Conservation (phyloP, 2,888 invertebrate genomes). For the Dioctria rufipes region DNA sequence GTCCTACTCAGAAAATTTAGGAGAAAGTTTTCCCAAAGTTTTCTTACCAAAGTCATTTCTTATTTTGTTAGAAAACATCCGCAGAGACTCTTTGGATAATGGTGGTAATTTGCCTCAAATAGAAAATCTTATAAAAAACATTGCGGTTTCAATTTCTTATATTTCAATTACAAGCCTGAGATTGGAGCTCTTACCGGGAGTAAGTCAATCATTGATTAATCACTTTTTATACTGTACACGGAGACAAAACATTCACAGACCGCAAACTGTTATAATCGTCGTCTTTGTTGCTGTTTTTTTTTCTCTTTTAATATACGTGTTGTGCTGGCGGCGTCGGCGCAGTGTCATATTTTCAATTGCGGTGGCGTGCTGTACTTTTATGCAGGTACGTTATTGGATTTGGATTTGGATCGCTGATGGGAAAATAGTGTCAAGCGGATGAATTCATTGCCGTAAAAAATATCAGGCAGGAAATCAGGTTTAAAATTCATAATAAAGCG, state of each 20-base stretch:
- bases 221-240: not conserved
- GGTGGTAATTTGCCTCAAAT: too few relatives aligned
- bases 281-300: too few relatives aligned
- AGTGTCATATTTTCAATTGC: constrained; percentile 10
- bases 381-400: constrained; percentile 19
- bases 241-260: constrained; percentile 22
- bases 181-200: constrained; percentile 11
- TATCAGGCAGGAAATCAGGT: constrained; percentile 33
- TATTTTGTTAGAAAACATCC: too few relatives aligned
- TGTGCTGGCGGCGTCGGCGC: not conserved
- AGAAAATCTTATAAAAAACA: too few relatives aligned
- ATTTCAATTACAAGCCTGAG: not conserved
- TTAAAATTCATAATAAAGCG: constrained; percentile 40
- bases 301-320: not conserved
- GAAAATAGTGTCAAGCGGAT: constrained; percentile 45
- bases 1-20: too few relatives aligned
- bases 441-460: constrained; percentile 39
- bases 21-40: too few relatives aligned
- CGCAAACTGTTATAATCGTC: constrained; percentile 16
- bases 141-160: constrained; percentile 30
- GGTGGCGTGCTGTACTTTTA: not conserved
- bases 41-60: too few relatives aligned
- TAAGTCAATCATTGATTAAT: constrained; percentile 23
- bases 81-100: too few relatives aligned
- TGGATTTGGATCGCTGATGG: not conserved